These are phyloP conservation scores for Chascanopsetta lugubris DNA, from an alignment of 2,113 vertebrate genomes.

Conservation along the genomic window DNA sequence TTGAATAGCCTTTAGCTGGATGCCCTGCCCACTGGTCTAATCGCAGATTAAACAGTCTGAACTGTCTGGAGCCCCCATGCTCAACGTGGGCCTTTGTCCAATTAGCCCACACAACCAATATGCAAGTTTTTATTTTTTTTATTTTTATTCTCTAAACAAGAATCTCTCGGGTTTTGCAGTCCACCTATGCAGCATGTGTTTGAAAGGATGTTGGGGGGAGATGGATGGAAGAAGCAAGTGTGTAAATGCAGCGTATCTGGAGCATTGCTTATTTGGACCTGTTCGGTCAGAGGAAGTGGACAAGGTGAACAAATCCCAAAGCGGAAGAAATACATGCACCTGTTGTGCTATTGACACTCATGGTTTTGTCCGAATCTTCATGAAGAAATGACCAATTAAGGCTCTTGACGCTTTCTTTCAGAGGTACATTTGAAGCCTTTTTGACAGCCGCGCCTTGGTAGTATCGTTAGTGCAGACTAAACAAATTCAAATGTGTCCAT, in stretches of 20 bases:
- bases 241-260: background rate
- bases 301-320: too few relatives aligned
- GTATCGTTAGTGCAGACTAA: too few relatives aligned
- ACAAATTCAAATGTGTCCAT: too few relatives aligned
- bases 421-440: too few relatives aligned
- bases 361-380: too few relatives aligned
- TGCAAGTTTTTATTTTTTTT: background rate
- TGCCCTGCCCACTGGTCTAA: slow-evolving; percentile 53
- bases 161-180: background rate
- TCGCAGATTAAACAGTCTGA: slow-evolving; percentile 61
- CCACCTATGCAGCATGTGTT: background rate
- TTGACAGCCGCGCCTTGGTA: too few relatives aligned
- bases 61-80: slow-evolving; percentile 45
- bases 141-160: background rate
- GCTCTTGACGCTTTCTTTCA: too few relatives aligned
- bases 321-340: too few relatives aligned
- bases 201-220: background rate
- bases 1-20: slow-evolving; percentile 23
- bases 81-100: slow-evolving; percentile 3
- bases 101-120: background rate
- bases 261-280: too few relatives aligned
- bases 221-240: background rate
- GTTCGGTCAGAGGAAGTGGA: too few relatives aligned
- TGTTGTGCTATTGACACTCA: too few relatives aligned
- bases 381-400: too few relatives aligned